Evolutionary conservation across 2,113 vertebrate genomes (phyloP).

Genomic region (Myrmophylax atrothorax): DNA sequence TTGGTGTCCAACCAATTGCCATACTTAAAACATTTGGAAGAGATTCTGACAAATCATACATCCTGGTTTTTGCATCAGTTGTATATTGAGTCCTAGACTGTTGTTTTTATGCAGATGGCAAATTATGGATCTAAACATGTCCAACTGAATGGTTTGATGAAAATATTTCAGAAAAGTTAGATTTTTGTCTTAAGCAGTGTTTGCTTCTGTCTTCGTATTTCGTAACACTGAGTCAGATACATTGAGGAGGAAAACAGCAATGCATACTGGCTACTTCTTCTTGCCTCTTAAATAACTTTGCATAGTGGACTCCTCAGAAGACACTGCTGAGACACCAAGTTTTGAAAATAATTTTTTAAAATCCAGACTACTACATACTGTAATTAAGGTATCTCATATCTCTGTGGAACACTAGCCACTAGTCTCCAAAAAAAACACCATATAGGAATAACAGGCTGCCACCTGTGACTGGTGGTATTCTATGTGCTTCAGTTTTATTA

Average conservation of each 20-base stretch:
- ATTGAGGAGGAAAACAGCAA: slow-evolving; percentile 3
- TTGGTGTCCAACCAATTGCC: background rate
- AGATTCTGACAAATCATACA: background rate
- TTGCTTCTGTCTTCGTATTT: background rate
- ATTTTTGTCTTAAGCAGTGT: background rate
- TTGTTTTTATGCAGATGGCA: background rate
- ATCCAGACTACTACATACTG: background rate
- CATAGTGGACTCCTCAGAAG: background rate
- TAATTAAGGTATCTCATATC: background rate
- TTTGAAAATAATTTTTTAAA: background rate
- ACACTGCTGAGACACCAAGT: background rate
- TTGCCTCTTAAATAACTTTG: background rate
- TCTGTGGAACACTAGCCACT: background rate
- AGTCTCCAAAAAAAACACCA: background rate
- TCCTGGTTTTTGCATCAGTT: background rate
- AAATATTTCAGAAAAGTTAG: background rate
- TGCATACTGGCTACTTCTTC: background rate
- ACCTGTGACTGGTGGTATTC: background rate
- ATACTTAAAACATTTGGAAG: background rate
- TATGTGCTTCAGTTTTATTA: slow-evolving; percentile 48
- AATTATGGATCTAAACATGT: background rate
- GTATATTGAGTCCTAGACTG: background rate
- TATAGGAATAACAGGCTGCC: background rate
- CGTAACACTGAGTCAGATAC: background rate
- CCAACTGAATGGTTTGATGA: background rate